Conservation (phyloP, 2,797 vertebrate genomes). For the Carduelis carduelis region DNA sequence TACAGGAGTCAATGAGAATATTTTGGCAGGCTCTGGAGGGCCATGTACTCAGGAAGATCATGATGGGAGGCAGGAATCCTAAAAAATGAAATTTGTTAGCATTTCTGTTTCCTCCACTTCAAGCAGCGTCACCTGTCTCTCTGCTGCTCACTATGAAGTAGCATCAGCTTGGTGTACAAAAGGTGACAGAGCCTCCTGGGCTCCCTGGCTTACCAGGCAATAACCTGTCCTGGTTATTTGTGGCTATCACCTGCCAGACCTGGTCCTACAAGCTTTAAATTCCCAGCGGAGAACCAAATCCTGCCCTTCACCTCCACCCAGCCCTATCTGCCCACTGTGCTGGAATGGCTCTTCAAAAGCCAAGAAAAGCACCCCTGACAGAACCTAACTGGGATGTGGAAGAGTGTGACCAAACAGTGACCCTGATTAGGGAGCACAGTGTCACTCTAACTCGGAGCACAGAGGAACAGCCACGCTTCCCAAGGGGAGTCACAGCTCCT, state of each 20-base stretch:
- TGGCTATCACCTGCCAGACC: neutral
- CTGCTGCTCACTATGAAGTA: neutral
- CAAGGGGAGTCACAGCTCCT: neutral
- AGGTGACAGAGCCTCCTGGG: neutral
- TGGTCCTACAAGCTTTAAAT: neutral
- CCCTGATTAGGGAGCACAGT: neutral
- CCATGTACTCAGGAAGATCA: neutral
- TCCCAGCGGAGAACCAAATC: neutral
- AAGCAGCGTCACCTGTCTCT: neutral
- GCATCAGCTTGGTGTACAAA: neutral
- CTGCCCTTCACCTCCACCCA: neutral
- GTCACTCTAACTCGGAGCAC: fast-evolving
- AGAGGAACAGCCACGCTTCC: neutral
- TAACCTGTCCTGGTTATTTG: neutral
- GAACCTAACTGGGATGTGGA: neutral
- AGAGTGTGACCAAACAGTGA: neutral
- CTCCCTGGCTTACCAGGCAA: neutral
- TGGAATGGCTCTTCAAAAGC: neutral
- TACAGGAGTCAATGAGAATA: neutral
- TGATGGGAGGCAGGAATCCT: neutral
- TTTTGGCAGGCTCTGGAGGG: neutral
- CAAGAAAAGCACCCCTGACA: neutral
- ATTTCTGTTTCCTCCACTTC: neutral
- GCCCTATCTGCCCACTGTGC: neutral
- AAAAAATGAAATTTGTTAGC: neutral